Conservation (phyloP, 2,113 vertebrate genomes). For the Taurulus bubalis region DNA sequence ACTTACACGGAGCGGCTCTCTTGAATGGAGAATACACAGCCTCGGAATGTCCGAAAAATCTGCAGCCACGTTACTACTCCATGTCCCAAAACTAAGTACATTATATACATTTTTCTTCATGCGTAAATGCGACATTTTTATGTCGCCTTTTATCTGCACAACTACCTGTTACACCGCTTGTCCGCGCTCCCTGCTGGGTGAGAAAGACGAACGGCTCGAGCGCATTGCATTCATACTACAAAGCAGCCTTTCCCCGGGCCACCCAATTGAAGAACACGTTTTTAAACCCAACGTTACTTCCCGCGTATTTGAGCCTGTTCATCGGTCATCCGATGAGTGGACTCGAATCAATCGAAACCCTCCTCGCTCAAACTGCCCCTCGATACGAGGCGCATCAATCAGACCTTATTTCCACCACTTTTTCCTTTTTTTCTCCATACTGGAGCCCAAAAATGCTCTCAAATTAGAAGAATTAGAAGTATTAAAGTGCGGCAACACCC, state of each 20-base stretch:
- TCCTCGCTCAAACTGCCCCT: not conserved
- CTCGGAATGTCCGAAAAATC: not conserved
- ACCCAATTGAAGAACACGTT: not conserved
- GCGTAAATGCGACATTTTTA: not conserved
- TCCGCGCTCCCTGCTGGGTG: not conserved
- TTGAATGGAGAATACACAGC: not conserved
- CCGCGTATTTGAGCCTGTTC: not conserved
- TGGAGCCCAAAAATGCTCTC: fast-evolving
- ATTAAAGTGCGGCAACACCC: not conserved
- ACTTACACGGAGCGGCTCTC: not conserved
- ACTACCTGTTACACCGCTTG: too few species aligned
- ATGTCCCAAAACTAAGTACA: not conserved
- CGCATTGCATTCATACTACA: not conserved
- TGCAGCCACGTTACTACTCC: not conserved
- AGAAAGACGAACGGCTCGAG: too few species aligned
- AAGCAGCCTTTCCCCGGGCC: not conserved
- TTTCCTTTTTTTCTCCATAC: not conserved
- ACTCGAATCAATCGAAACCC: not conserved
- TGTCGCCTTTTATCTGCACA: not conserved
- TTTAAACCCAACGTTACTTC: not conserved
- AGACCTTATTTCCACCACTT: not conserved
- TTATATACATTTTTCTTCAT: too few species aligned
- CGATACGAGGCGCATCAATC: not conserved
- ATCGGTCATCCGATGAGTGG: not conserved
- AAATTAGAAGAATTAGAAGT: not conserved